These are phyloP conservation scores for Fringilla coelebs DNA, from an alignment of 2,797 vertebrate species.

Conservation along the genomic window DNA sequence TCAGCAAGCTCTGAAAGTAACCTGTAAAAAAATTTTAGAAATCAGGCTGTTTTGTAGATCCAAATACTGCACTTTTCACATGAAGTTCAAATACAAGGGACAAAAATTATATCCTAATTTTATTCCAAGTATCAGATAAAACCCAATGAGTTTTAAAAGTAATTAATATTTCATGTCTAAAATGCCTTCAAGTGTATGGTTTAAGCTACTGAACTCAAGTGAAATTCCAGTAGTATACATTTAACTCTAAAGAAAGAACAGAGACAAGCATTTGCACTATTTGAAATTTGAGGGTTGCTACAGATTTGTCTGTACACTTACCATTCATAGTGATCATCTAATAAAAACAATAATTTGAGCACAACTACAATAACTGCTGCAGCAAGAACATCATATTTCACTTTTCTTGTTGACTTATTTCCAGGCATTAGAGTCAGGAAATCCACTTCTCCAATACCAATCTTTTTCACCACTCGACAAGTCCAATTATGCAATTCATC, in stretches of 20 bases:
- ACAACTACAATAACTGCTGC: constrained; percentile 83
- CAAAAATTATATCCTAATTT: neutral
- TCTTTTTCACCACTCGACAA: constrained; percentile 75
- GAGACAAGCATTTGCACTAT: neutral
- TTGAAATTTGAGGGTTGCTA: neutral
- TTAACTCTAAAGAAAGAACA: neutral
- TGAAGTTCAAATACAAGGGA: neutral
- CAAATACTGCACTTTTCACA: neutral
- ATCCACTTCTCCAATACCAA: constrained; percentile 62
- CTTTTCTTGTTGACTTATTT: constrained; percentile 54
- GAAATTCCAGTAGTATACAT: neutral
- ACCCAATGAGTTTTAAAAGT: neutral
- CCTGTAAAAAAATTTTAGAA: constrained; percentile 46
- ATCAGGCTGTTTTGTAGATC: neutral
- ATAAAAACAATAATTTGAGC: constrained; percentile 87
- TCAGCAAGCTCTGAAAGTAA: constrained; percentile 66
- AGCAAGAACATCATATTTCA: constrained; percentile 84
- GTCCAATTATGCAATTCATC: constrained; percentile 85
- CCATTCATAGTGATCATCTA: constrained; percentile 89
- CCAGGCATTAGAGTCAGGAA: constrained; percentile 75
- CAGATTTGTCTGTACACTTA: constrained; percentile 56
- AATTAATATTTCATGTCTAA: neutral
- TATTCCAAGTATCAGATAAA: neutral
- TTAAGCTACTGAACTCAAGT: neutral
- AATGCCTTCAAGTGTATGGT: neutral